These are phyloP conservation scores for Magallana angulata DNA, from an alignment of 1,140 invertebrate species.

Conservation along the genomic window DNA sequence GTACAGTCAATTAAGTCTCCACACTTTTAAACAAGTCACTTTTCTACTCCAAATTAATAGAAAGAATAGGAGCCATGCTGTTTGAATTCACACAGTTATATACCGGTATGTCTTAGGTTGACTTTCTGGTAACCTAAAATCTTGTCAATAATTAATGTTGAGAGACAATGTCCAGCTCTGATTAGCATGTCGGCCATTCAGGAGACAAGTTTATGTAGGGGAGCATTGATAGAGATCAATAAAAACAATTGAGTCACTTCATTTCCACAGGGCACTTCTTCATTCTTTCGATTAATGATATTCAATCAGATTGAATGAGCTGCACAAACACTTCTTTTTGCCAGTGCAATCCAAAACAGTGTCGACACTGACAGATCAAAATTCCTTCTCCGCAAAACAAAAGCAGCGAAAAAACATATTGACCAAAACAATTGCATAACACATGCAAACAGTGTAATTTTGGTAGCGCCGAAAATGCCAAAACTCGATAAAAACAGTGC, in stretches of 20 bases:
- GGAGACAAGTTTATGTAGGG: background rate
- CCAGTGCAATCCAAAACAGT: background rate
- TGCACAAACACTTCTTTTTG: background rate
- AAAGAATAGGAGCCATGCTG: too few relatives aligned
- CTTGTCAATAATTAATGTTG: conserved; percentile 10
- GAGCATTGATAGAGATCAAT: conserved; percentile 31
- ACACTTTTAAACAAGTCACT: too few relatives aligned
- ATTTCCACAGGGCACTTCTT: conserved; percentile 7
- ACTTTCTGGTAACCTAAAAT: conserved; percentile 1
- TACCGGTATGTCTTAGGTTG: background rate
- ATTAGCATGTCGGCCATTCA: background rate
- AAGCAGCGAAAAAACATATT: background rate
- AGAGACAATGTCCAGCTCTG: conserved; percentile 24
- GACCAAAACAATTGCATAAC: conserved; percentile 4
- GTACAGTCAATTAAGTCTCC: too few relatives aligned
- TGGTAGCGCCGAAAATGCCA: too few relatives aligned
- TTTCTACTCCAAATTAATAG: too few relatives aligned
- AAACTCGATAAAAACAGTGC: background rate
- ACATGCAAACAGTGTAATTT: background rate
- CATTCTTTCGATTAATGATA: background rate
- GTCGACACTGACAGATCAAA: background rate
- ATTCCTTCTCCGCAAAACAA: background rate
- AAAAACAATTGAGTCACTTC: conserved; percentile 3
- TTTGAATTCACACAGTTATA: background rate
- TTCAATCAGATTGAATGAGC: background rate